Evolutionary conservation across 2,797 vertebrate genomes (phyloP), one percentile per base, ranked within the genome.

Genomic region (Gallinago solitaria): DNA sequence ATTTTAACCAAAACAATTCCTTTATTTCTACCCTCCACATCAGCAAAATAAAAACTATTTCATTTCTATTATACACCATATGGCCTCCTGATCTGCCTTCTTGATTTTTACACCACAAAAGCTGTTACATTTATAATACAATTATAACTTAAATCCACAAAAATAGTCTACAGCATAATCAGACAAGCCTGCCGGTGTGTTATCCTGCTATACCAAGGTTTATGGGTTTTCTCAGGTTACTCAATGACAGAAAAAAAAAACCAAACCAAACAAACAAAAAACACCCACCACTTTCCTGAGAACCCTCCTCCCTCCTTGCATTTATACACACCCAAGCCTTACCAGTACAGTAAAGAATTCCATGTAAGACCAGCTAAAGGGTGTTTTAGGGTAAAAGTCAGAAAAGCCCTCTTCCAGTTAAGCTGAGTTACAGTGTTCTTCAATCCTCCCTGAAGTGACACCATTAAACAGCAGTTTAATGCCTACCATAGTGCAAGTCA

Each of bases 41-140:
- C 74, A 89, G 51, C 70, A 93, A 95, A 95, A 91, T 70, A 87
- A 93, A 89, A 95, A 74, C 63, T 79, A 80, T 82, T 95, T 86
- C 27, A 33, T 87, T 95, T 91, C 80, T 17, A 71, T 93, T 95
- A 54, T 74, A 82, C 7, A 76, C 59, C 54, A 88, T 88, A 86
- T 67, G 63, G 61, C 88, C 89, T 88, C 60, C 71, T 89, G 87
- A 84, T 96, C 74, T 74, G 56, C 60, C 28, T 79, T 79, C 87
- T 71, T 89, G 87, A 63, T 68, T 90, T 95, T 95, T 93, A 59
- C 70, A 87, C 67, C 45, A 89, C 74, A 94, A 96, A 96, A 94
- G 54, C 90, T 93, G 83, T 80, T 89, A 70, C 21, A 68, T 83
- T 94, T 93, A 61, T 73, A 93, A 91, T 82, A 76, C 30, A 93